A percentile compares a stretch with the other conserved stretches of the same genome.
phyloP scores from a whole-genome alignment of 1,140 invertebrate species.

The Microvelia longipes region DNA sequence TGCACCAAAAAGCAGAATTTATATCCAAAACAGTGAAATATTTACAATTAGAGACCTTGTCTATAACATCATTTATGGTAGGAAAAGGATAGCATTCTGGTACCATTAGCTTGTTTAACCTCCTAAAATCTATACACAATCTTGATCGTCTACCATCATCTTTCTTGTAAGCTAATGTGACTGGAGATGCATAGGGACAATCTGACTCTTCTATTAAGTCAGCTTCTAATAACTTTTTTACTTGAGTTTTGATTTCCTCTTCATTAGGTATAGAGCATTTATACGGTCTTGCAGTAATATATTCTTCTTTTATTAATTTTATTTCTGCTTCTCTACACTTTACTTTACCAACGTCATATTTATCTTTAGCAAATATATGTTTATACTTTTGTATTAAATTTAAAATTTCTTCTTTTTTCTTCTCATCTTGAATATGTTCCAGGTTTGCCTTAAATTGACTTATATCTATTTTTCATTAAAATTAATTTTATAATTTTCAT shows the following conservation, averaged over 20 bases:
- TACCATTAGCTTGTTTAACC: slow-evolving; percentile 11
- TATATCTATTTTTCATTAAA: slow-evolving; percentile 4
- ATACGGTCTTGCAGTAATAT: slow-evolving; percentile 9
- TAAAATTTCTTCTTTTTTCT: slow-evolving; percentile 3
- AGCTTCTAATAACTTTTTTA: slow-evolving; percentile 13
- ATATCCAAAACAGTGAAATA: slow-evolving; percentile 19
- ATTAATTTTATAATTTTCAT: slow-evolving; percentile 4
- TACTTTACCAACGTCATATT: slow-evolving; percentile 16
- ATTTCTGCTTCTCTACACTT: slow-evolving; percentile 10
- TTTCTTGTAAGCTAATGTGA: slow-evolving; percentile 15
- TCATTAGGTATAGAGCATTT: slow-evolving; percentile 11
- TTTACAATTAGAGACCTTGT: slow-evolving; percentile 13
- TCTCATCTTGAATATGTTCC: slow-evolving; percentile 1
- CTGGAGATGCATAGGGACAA: slow-evolving; percentile 14
- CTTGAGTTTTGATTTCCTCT: slow-evolving; percentile 14
- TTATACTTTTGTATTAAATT: slow-evolving; percentile 9
- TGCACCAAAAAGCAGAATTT: slow-evolving; percentile 21
- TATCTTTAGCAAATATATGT: slow-evolving; percentile 15
- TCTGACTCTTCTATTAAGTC: slow-evolving; percentile 15
- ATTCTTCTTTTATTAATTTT: slow-evolving; percentile 10
- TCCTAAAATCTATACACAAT: slow-evolving; percentile 18
- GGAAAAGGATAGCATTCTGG: slow-evolving; percentile 18
- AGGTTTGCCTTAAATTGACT: neutral
- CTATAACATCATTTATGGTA: slow-evolving; percentile 16
- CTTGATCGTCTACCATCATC: slow-evolving; percentile 11